These are phyloP conservation scores for Nyctibius grandis DNA, from an alignment of 2,797 vertebrate species.

Conservation along the genomic window DNA sequence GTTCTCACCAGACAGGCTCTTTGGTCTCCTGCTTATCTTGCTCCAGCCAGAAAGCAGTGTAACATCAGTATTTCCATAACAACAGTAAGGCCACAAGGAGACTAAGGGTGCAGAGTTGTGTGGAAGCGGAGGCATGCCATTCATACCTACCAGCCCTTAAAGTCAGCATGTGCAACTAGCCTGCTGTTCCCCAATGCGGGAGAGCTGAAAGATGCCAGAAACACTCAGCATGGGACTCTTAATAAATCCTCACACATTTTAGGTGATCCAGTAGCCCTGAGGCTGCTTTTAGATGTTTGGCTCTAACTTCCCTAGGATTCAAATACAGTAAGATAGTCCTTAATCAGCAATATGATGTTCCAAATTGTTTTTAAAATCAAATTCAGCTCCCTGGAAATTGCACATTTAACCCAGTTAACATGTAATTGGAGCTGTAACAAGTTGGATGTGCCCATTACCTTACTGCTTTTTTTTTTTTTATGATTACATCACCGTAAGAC, in stretches of 20 bases:
- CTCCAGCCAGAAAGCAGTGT: constrained; percentile 25
- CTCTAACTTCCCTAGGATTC: not conserved
- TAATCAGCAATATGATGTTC: not conserved
- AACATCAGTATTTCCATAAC: constrained; percentile 35
- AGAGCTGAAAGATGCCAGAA: not conserved
- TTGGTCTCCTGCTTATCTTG: constrained; percentile 44
- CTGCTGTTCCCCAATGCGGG: not conserved
- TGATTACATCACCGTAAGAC: not conserved
- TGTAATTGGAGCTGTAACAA: not conserved
- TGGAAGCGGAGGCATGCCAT: not conserved
- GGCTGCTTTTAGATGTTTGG: not conserved
- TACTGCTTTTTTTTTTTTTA: not conserved
- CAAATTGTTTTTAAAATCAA: not conserved
- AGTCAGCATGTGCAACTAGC: not conserved
- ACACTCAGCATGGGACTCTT: not conserved
- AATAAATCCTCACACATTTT: not conserved
- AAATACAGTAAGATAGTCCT: not conserved
- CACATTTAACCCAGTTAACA: not conserved
- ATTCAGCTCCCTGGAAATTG: not conserved
- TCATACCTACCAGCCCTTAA: not conserved
- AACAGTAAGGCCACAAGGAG: not conserved
- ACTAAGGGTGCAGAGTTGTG: not conserved
- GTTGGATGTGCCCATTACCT: not conserved
- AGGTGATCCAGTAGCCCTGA: not conserved
- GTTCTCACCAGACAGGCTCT: constrained; percentile 36